Evolutionary conservation across 1,140 invertebrate species (phyloP).

Genomic region (Eubasilissa regina): DNA sequence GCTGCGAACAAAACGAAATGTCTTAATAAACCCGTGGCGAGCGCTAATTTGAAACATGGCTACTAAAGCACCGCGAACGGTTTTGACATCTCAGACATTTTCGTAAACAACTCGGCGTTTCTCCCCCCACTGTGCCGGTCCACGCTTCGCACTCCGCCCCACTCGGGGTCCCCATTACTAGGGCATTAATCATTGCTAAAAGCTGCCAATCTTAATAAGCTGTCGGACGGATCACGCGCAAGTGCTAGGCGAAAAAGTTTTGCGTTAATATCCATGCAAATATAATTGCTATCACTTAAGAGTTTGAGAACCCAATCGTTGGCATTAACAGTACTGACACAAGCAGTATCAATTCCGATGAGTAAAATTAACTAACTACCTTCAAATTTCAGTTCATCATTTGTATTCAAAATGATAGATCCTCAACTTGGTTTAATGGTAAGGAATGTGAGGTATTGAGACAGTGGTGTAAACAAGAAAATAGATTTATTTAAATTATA

Average conservation of each 20-base stretch:
- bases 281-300: background rate
- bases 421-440: too few species aligned
- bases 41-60: too few species aligned
- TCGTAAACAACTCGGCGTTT: background rate
- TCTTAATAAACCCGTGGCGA: too few species aligned
- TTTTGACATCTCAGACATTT: background rate
- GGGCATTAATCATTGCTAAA: conserved; percentile 29
- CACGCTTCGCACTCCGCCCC: background rate
- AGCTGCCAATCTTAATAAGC: conserved; percentile 33
- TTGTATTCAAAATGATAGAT: too few species aligned
- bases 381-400: too few species aligned
- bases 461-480: too few species aligned
- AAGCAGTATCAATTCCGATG: background rate
- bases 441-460: too few species aligned
- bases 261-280: background rate
- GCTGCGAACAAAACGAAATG: too few species aligned
- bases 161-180: background rate
- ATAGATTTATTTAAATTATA: too few species aligned
- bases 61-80: too few species aligned
- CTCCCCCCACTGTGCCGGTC: too few species aligned
- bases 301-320: background rate
- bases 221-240: background rate
- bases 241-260: background rate
- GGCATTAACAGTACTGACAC: background rate
- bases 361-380: too few species aligned